Base-by-base conservation (phyloP, 2,888 invertebrate species). In the Zaprionus bogoriensis region DNA sequence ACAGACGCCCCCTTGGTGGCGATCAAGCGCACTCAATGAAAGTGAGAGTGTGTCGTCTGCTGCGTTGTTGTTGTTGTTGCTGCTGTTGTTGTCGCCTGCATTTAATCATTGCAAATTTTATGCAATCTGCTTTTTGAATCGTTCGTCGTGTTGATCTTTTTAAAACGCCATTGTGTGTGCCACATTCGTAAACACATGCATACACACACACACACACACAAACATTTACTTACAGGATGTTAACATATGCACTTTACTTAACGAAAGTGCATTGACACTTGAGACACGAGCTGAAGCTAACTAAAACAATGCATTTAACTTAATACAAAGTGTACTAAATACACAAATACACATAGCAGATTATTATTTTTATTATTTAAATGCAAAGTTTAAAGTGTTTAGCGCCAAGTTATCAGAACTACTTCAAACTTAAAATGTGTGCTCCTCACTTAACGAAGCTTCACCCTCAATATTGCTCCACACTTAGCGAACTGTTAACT, bases 71-170 rank as follows among this genome's bases (percentile, higher is more conserved):
- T 23, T 14, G 22, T 39, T 42, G 44, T 38, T 23, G 36, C 17
- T 45, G 36, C 12, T 45, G 47, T 60, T 64, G 46, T 57, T 48
- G 58, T 66, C 64, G 66, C 53, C 59, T n/a, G n/a, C 84, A 69
- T 72, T 81, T 75, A 81, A 82, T 84, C 85, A 84, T 68, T 81
- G 74, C 78, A 84, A 77, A 84, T 84, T 87, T 86, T 86, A 80
- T 80, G 80, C 80, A 86, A 80, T 83, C 77, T 77, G 82, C 44
- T 54, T 66, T 67, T 61, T 57, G 51, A 63, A 58, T 68, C 44
- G 50, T 60, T 12, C 14, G 32, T 32, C 32, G 32, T 32, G 71
- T 52, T 63, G 75, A 67, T 79, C 85, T 81, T 81, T 84, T 85
- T 63, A 67, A 69, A 78, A 75, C 46, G 51, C 36, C 48, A 60